phyloP scores from a whole-genome alignment of 1,140 invertebrate genomes.

The Agrilus planipennis region DNA sequence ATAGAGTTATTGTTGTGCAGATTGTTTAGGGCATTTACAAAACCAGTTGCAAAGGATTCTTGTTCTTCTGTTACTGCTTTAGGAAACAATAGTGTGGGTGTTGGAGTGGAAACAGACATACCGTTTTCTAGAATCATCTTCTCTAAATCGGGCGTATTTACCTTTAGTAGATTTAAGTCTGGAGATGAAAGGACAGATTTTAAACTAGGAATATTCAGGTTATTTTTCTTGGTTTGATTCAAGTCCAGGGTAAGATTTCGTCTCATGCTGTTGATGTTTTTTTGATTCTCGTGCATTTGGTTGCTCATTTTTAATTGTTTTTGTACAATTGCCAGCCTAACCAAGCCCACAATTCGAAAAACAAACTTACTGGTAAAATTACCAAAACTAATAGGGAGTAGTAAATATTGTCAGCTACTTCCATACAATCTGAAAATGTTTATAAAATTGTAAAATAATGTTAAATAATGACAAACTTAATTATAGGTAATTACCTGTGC shows the following conservation, averaged over 20 bases:
- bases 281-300: conserved; percentile 18
- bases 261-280: conserved; percentile 38
- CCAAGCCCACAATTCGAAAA: conserved; percentile 63
- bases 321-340: conserved; percentile 66
- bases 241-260: conserved; percentile 72
- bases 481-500: too few relatives aligned
- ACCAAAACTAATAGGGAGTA: conserved; percentile 53
- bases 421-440: conserved; percentile 27
- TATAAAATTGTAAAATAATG: conserved; percentile 1
- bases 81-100: conserved; percentile 59
- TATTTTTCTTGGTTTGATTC: conserved; percentile 49
- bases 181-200: conserved; percentile 59
- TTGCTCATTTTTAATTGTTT: conserved; percentile 51
- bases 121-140: conserved; percentile 63
- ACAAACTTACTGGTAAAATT: conserved; percentile 54
- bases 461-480: too few relatives aligned
- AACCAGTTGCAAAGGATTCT: conserved; percentile 81
- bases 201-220: conserved; percentile 31
- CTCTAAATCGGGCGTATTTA: conserved; percentile 77
- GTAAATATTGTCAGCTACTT: conserved; percentile 29
- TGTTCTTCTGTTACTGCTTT: conserved; percentile 77
- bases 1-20: conserved; percentile 64
- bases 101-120: conserved; percentile 57
- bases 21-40: conserved; percentile 81
- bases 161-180: conserved; percentile 74